Evolutionary conservation across 35 echinoderm and acorn worm species (phyloP).

Genomic region (Amphiura filiformis): DNA sequence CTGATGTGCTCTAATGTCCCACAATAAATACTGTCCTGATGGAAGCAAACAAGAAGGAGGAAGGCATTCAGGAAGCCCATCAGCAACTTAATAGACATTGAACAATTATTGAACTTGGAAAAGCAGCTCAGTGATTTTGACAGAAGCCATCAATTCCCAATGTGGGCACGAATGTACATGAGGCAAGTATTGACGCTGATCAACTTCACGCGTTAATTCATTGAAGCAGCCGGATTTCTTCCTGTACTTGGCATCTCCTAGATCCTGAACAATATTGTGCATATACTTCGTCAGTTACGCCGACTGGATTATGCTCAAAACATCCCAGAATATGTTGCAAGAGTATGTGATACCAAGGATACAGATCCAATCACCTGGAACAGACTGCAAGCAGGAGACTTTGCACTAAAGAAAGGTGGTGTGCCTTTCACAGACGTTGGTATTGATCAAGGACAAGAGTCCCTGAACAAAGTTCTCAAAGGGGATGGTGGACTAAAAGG

Average conservation of each 20-base stretch:
- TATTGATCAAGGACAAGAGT: not conserved
- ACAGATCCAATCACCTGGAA: slow-evolving; percentile 10
- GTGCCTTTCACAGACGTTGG: not conserved
- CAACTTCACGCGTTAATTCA: not conserved
- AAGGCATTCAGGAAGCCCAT: not conserved
- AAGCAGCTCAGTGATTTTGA: not conserved
- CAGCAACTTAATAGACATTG: not conserved
- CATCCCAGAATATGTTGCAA: not conserved
- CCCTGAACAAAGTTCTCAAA: not conserved
- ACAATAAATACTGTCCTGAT: no score
- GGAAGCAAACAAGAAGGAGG: not conserved
- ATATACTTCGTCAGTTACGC: not conserved
- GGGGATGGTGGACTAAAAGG: not conserved
- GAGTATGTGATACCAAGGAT: not conserved
- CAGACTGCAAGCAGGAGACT: not conserved
- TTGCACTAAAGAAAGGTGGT: not conserved
- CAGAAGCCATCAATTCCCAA: not conserved
- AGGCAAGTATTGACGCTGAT: not conserved
- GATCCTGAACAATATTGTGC: slow-evolving; percentile 19
- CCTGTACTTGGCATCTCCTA: slow-evolving; percentile 3
- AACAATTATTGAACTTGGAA: not conserved
- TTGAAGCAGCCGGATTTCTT: not conserved
- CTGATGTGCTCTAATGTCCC: no score
- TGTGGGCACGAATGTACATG: slow-evolving; percentile 29
- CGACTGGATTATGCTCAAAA: slow-evolving; percentile 2